Conservation (phyloP, 2,113 vertebrate species). For the Grallaria varia region DNA sequence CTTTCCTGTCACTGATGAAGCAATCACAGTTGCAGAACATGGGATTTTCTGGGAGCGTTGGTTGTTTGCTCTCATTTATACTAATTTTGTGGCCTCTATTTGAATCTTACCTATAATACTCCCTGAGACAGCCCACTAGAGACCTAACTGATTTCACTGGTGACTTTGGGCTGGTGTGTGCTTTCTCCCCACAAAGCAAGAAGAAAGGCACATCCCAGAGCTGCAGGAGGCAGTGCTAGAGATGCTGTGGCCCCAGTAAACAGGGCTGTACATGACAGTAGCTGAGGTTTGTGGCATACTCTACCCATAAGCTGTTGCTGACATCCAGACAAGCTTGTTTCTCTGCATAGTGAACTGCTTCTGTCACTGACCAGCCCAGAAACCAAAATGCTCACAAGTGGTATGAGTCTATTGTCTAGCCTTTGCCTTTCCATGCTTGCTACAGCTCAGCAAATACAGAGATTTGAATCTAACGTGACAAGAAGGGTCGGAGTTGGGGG, state of each 20-base stretch:
- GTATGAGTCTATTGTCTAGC: background rate
- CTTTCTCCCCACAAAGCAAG: background rate
- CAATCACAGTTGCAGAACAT: conserved; percentile 42
- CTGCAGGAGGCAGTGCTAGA: background rate
- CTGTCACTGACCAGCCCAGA: conserved; percentile 10
- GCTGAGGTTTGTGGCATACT: background rate
- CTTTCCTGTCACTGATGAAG: conserved; percentile 57
- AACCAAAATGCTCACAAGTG: background rate
- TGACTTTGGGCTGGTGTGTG: background rate
- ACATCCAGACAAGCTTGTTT: background rate
- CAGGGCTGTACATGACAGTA: background rate
- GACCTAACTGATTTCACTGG: background rate
- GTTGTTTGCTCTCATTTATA: background rate
- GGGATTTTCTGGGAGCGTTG: conserved; percentile 32
- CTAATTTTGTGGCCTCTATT: background rate
- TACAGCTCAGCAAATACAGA: background rate
- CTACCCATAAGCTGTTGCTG: background rate
- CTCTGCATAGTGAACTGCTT: background rate
- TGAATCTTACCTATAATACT: background rate
- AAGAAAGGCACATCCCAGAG: background rate
- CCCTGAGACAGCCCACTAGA: background rate
- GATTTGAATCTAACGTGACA: background rate
- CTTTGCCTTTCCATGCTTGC: background rate
- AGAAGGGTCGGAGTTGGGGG: background rate
- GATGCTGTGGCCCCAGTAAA: background rate